These are phyloP conservation scores for Leptinotarsa undecemlineata DNA, from an alignment of 1,140 invertebrate species.

Conservation along the genomic window DNA sequence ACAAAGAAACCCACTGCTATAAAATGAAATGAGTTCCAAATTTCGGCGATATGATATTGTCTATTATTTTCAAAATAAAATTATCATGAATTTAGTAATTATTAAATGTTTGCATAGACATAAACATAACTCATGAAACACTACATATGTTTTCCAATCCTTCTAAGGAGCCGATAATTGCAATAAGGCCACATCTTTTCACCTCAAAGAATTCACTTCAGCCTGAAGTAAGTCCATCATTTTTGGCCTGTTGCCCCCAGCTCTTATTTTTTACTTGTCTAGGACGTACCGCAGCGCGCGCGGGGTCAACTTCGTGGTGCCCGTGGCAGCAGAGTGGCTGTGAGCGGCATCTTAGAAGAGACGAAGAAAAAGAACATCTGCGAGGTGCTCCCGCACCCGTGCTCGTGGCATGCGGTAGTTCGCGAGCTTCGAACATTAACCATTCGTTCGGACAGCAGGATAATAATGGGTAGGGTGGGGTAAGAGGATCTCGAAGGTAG, in stretches of 20 bases:
- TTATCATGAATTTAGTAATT: no score
- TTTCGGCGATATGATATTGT: no score
- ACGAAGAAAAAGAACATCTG: constrained; percentile 16
- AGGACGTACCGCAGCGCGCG: background rate
- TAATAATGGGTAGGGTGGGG: background rate
- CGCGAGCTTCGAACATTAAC: constrained; percentile 8
- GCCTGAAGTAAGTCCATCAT: background rate
- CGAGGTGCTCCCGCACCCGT: constrained; percentile 23
- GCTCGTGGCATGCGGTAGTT: constrained; percentile 23
- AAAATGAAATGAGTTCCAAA: no score
- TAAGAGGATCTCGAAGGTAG: background rate
- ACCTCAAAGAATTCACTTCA: background rate
- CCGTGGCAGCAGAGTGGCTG: constrained; percentile 7
- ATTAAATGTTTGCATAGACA: no score
- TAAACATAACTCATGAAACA: no score
- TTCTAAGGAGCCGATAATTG: no score
- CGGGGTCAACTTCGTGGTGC: constrained; percentile 22
- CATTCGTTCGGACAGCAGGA: background rate
- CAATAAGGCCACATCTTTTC: background rate
- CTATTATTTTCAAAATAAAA: no score
- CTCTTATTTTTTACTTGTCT: background rate
- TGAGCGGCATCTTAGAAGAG: constrained; percentile 9
- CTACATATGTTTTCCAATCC: no score
- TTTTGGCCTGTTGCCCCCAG: constrained; percentile 4
- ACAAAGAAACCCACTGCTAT: no score